Percentiles rank a stretch among this genome's conserved stretches.
These are phyloP conservation scores for Holothuria glaberrima DNA, from an alignment of 35 echinoderm and acorn worm species.

Conservation along the genomic window DNA sequence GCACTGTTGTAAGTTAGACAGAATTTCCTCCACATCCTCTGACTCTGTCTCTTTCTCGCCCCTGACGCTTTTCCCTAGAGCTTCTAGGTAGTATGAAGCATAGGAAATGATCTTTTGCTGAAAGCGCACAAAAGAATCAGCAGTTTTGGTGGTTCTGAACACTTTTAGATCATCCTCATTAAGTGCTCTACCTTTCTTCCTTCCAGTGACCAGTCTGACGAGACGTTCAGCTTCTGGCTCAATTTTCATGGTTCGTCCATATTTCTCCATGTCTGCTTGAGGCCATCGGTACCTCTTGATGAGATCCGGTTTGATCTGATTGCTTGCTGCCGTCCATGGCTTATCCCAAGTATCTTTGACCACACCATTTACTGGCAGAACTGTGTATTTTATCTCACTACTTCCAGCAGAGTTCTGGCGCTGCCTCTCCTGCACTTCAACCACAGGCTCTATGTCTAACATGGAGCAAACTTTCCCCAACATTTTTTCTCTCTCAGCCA, in stretches of 20 bases:
- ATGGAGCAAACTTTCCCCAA: neutral
- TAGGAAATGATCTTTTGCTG: conserved; percentile 15
- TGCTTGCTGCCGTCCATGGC: no score
- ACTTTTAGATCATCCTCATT: neutral
- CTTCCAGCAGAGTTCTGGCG: no score
- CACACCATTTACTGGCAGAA: neutral
- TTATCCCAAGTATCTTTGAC: conserved; percentile 13
- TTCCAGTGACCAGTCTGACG: neutral
- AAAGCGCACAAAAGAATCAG: neutral
- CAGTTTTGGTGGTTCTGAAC: neutral
- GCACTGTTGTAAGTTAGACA: conserved; percentile 17
- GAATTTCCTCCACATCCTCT: neutral
- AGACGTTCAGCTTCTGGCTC: neutral
- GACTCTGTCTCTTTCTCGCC: neutral
- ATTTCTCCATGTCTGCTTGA: neutral
- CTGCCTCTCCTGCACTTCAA: neutral
- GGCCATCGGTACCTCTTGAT: neutral
- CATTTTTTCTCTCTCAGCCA: neutral
- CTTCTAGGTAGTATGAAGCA: conserved; percentile 4
- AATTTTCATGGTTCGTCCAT: neutral
- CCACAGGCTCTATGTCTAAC: neutral
- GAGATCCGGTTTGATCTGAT: neutral
- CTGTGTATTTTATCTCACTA: neutral
- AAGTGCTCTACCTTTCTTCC: neutral
- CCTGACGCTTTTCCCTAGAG: neutral